These are phyloP conservation scores for Xestia c-nigrum DNA, from an alignment of 2,888 invertebrate genomes.

Conservation along the genomic window DNA sequence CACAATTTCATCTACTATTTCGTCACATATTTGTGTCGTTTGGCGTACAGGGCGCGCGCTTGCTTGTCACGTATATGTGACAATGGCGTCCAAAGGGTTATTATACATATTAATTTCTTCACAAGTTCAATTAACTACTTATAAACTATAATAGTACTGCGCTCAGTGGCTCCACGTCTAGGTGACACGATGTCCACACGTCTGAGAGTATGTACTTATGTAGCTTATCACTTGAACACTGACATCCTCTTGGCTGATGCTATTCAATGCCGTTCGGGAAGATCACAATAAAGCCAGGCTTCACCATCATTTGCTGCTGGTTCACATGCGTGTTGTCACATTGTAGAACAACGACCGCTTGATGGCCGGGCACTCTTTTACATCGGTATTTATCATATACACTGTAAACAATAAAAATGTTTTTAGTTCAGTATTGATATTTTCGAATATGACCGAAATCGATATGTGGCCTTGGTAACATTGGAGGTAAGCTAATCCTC, in stretches of 20 bases:
- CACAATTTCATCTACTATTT: no score
- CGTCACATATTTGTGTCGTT: no score
- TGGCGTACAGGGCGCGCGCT: no score
- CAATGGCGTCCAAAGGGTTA: no score
- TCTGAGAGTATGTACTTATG: conserved; percentile 41
- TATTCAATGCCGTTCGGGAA: conserved; percentile 99
- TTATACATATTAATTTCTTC: no score
- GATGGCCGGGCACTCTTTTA: conserved; percentile 98
- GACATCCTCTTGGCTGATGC: conserved; percentile 36
- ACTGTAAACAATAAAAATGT: conserved; percentile 71
- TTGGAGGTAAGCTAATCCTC: no score
- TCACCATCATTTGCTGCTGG: conserved; percentile 97
- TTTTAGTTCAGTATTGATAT: no score
- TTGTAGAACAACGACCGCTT: conserved; percentile 98
- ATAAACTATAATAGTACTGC: no score
- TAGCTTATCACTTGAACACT: conserved; percentile 54
- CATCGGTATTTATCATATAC: conserved; percentile 98
- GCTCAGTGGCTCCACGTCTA: background rate
- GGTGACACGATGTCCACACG: conserved; percentile 53
- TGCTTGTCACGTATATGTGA: no score
- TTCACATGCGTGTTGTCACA: conserved; percentile 99
- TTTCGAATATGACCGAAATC: no score
- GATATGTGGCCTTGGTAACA: no score
- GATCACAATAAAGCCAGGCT: conserved; percentile 99
- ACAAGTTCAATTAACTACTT: no score